These are phyloP conservation scores for Drosophila insularis DNA, from an alignment of 1,140 invertebrate genomes.

Conservation along the genomic window DNA sequence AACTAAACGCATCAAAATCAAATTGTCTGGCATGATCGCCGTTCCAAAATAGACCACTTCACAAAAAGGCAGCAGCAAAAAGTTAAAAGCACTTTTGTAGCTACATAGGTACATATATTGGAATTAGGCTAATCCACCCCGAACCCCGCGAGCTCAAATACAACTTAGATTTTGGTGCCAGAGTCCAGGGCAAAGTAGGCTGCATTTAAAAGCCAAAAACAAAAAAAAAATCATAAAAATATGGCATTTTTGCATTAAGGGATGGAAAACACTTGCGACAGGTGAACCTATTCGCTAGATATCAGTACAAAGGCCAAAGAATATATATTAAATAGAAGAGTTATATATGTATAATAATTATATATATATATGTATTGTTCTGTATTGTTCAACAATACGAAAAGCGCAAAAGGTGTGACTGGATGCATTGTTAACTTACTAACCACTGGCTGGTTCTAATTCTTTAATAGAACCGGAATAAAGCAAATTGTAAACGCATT, in stretches of 20 bases:
- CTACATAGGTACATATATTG: constrained; percentile 54
- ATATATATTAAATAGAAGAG: too few species aligned
- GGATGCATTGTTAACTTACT: too few species aligned
- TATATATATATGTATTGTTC: too few species aligned
- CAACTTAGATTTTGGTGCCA: constrained; percentile 65
- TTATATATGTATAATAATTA: too few species aligned
- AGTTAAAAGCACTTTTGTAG: constrained; percentile 39
- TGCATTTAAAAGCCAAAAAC: background rate
- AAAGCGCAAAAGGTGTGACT: too few species aligned
- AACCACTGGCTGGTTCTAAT: too few species aligned
- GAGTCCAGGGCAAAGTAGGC: constrained; percentile 24
- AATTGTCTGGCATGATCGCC: constrained; percentile 57
- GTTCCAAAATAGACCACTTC: constrained; percentile 18
- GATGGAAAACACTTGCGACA: background rate
- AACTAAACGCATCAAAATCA: constrained; percentile 63
- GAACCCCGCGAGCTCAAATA: constrained; percentile 33
- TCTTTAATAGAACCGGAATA: too few species aligned
- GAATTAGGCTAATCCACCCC: constrained; percentile 71
- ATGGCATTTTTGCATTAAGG: background rate
- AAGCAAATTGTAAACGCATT: too few species aligned
- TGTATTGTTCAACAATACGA: too few species aligned
- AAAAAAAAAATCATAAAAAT: constrained; percentile 2
- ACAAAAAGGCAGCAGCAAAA: constrained; percentile 58
- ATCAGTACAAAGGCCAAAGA: background rate
- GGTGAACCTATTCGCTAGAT: background rate